phyloP scores from a whole-genome alignment of 2,113 vertebrate species.

The Neopipo cinnamomea region DNA sequence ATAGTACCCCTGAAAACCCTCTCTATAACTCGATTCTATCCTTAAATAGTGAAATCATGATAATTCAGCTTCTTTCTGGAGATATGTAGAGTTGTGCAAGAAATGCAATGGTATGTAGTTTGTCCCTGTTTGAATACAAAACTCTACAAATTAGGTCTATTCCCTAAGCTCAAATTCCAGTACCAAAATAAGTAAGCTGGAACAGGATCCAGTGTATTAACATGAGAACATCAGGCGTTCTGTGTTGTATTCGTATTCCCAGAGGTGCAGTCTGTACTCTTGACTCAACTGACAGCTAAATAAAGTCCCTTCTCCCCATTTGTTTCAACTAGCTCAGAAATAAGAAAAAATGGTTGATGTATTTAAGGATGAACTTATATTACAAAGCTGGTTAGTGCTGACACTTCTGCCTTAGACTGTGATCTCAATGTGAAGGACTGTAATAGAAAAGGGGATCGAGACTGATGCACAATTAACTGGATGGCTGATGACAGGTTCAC shows the following conservation, averaged over 20 bases:
- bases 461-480: neutral
- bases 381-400: neutral
- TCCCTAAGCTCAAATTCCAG: conserved; percentile 39
- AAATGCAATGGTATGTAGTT: neutral
- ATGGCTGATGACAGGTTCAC: neutral
- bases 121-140: neutral
- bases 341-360: neutral
- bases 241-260: neutral
- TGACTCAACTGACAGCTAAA: neutral
- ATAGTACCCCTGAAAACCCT: neutral
- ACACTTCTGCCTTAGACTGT: neutral
- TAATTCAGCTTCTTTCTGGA: neutral
- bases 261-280: neutral
- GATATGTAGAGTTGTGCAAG: neutral
- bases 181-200: conserved; percentile 35
- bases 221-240: conserved; percentile 23
- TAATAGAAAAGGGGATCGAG: neutral
- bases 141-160: neutral
- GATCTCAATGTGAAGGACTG: neutral
- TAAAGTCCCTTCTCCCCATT: neutral
- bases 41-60: neutral
- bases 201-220: conserved; percentile 20
- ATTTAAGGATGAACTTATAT: neutral
- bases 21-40: neutral
- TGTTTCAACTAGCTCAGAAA: neutral